phyloP scores from a whole-genome alignment of 2,113 vertebrate genomes.

The Semnopithecus entellus region DNA sequence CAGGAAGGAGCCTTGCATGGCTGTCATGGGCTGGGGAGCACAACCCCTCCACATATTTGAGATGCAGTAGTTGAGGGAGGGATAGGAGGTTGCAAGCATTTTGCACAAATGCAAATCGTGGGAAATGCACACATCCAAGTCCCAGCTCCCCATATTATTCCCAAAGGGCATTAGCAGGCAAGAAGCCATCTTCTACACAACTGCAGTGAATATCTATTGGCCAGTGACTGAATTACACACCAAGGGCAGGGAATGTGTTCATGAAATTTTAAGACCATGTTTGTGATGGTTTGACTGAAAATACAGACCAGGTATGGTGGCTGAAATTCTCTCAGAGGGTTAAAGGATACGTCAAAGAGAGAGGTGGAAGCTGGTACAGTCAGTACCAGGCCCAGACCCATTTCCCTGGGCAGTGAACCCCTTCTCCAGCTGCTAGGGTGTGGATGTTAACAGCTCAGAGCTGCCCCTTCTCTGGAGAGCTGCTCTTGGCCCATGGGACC shows the following conservation, averaged over 20 bases:
- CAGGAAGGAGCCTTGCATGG: not conserved
- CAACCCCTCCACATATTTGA: not conserved
- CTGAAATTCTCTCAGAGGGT: not conserved
- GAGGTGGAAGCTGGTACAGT: rapidly evolving
- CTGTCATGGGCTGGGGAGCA: not conserved
- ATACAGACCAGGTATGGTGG: not conserved
- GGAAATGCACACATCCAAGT: rapidly evolving
- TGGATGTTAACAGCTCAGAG: not conserved
- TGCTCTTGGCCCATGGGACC: not conserved
- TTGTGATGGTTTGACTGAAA: not conserved
- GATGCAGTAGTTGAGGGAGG: rapidly evolving
- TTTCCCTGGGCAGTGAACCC: rapidly evolving
- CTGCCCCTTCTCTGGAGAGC: not conserved
- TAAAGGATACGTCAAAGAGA: not conserved
- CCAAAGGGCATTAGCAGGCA: not conserved
- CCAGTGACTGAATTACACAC: not conserved
- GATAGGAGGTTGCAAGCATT: not conserved
- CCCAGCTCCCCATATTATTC: rapidly evolving
- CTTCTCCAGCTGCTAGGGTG: not conserved
- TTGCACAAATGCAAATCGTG: not conserved
- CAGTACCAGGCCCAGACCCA: not conserved
- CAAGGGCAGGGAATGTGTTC: too few species aligned
- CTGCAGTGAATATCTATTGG: rapidly evolving
- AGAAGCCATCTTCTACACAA: not conserved
- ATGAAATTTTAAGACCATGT: not conserved